These are phyloP conservation scores for Azorinus chamasolen DNA, from an alignment of 2,888 invertebrate species.

Conservation along the genomic window DNA sequence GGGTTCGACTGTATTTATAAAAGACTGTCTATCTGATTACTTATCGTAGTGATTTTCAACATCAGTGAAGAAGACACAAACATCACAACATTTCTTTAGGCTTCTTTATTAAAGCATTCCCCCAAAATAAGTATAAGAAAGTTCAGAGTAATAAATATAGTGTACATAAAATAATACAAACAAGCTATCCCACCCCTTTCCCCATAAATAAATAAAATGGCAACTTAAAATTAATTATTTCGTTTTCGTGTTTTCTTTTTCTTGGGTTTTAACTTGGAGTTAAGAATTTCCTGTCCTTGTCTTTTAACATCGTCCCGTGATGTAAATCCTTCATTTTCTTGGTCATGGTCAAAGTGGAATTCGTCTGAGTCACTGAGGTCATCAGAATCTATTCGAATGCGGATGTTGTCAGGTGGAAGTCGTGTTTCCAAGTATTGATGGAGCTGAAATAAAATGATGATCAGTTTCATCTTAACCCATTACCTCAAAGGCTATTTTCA, in stretches of 20 bases:
- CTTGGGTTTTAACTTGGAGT: slow-evolving; percentile 74
- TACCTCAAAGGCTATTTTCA: neutral
- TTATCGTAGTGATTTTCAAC: too few relatives aligned
- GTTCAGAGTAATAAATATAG: too few relatives aligned
- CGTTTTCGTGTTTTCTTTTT: slow-evolving; percentile 72
- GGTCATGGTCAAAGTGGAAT: slow-evolving; percentile 77
- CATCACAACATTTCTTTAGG: too few relatives aligned
- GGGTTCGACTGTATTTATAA: too few relatives aligned
- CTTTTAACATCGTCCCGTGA: slow-evolving; percentile 77
- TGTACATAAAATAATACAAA: too few relatives aligned
- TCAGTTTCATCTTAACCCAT: neutral
- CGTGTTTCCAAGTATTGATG: slow-evolving; percentile 72
- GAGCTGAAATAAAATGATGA: slow-evolving; percentile 47
- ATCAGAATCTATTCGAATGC: slow-evolving; percentile 67
- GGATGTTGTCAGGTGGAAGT: slow-evolving; percentile 73
- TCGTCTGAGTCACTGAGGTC: slow-evolving; percentile 71
- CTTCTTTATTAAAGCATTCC: too few relatives aligned
- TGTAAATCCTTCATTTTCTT: slow-evolving; percentile 76
- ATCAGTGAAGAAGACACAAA: too few relatives aligned
- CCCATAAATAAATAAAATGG: neutral
- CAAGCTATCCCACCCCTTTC: neutral
- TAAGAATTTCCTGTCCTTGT: slow-evolving; percentile 72
- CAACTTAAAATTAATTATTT: slow-evolving; percentile 34
- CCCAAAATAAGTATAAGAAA: too few relatives aligned
- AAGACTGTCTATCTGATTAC: too few relatives aligned